Conservation (phyloP, 2,797 vertebrate species). For the Schizopygopsis pylzovi region DNA sequence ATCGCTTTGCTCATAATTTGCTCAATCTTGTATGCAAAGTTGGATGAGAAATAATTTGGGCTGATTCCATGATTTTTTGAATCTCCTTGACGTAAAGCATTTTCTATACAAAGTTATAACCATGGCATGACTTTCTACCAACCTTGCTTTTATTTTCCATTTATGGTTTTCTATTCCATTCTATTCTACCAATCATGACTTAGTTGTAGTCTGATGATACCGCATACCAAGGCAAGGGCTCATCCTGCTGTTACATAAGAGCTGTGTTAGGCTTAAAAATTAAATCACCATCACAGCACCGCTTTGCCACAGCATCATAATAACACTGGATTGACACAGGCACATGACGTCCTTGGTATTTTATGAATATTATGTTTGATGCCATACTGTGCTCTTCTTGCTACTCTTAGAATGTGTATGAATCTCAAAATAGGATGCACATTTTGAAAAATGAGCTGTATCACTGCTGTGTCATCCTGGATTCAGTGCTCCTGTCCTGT, state of each 20-base stretch:
- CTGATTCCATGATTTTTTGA: neutral
- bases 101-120: neutral
- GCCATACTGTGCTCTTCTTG: neutral
- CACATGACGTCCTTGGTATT: neutral
- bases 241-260: slow-evolving; percentile 75
- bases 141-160: neutral
- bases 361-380: neutral
- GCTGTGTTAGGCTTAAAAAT: slow-evolving; percentile 72
- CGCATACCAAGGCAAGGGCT: slow-evolving; percentile 60
- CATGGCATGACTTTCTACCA: neutral
- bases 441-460: neutral
- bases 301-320: slow-evolving; percentile 13
- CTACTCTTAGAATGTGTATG: neutral
- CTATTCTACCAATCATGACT: neutral
- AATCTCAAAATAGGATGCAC: neutral
- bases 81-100: neutral
- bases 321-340: neutral
- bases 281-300: slow-evolving; percentile 68
- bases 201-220: neutral
- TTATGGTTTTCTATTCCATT: neutral
- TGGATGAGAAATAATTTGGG: neutral
- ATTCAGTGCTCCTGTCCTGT: neutral
- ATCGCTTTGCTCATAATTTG: neutral
- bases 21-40: neutral
- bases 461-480: neutral